phyloP scores from a whole-genome alignment of 2,113 vertebrate species.

The Atlantisia rogersi region DNA sequence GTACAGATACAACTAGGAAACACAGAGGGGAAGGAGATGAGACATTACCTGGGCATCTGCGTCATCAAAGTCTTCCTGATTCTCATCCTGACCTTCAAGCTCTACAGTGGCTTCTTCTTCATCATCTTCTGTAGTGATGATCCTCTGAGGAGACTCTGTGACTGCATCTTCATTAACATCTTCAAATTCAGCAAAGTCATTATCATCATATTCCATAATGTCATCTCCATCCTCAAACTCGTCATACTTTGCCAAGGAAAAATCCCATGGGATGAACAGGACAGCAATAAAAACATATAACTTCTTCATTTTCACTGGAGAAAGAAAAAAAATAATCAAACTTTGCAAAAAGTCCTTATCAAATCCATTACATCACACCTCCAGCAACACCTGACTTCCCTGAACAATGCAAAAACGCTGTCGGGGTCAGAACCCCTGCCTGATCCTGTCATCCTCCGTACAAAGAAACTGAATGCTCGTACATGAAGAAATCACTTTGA shows the following conservation, averaged over 20 bases:
- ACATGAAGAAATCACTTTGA: not conserved
- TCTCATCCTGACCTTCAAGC: constrained; percentile 88
- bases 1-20: not conserved
- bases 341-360: not conserved
- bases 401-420: not conserved
- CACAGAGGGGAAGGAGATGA: not conserved
- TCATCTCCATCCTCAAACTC: constrained; percentile 97
- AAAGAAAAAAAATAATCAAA: not conserved
- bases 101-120: constrained; percentile 93
- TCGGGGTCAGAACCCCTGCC: not conserved
- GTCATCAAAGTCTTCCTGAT: constrained; percentile 93
- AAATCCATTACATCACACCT: not conserved
- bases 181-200: constrained; percentile 98
- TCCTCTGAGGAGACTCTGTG: constrained; percentile 80
- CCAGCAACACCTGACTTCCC: not conserved
- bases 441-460: not conserved
- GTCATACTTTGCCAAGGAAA: constrained; percentile 83
- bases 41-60: constrained; percentile 83
- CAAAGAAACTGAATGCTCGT: not conserved
- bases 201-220: constrained; percentile 94
- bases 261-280: constrained; percentile 61
- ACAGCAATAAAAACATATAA: constrained; percentile 48
- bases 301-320: constrained; percentile 72
- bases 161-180: constrained; percentile 85
- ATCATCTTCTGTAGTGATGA: constrained; percentile 80